Evolutionary conservation across 2,888 invertebrate genomes (phyloP), one percentile per base, ranked within the genome.

Genomic region (Magallana nippona): DNA sequence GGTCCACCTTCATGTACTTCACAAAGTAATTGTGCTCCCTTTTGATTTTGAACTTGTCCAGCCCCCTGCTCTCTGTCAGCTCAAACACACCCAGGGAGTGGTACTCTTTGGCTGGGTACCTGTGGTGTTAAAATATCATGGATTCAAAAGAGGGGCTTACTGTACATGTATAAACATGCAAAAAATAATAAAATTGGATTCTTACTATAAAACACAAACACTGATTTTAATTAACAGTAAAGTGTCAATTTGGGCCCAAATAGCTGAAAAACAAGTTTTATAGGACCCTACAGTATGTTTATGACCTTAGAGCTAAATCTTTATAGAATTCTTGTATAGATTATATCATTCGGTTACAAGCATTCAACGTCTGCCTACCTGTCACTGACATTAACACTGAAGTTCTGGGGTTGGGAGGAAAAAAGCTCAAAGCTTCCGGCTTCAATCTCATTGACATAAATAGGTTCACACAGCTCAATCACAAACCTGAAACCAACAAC

Each of bases 401-500:
- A 97, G 87, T 98, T 97, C 94, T 97, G 97, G 17, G 99, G 99
- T 55, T 97, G 97, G 0, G 99, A 99, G 10, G 99, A 99, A 95
- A 99, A 99, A 85, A 99, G 95, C 94, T 99, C 99, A 93, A 98
- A 98, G 94, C 99, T 99, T 2, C 98, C 99, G 89, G 99, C 95
- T 92, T 99, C 98, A 87, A 99, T 96, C 56, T 91, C 89, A 71
- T 93, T 97, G 3, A 98, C 97, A 95, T 98, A 98, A 86, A 99
- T 97, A 3, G 98, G 97, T 93, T 99, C 99, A 95, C 99, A 99
- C 1, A 99, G 96, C 95, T 99, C 99, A 2, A 99, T 97, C 55
- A 99, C 96, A 94, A 99, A 98, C 98, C 98, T 93, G 87, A 10
- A 88, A 84, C 56, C 10, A 71, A 15, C 2, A 10, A 60, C 13